These are phyloP conservation scores for Rallus limicola DNA, from an alignment of 2,113 vertebrate species.

Conservation along the genomic window DNA sequence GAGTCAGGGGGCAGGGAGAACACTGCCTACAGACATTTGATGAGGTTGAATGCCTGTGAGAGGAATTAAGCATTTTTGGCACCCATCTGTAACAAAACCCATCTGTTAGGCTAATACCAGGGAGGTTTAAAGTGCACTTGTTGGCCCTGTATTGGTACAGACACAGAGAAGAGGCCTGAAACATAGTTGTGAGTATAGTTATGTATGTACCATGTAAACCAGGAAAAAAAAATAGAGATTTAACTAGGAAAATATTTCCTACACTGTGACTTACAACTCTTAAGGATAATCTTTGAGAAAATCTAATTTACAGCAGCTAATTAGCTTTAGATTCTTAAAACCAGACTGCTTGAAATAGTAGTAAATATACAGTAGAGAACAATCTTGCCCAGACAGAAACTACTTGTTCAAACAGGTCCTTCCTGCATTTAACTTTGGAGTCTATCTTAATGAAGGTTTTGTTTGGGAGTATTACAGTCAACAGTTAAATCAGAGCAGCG, in stretches of 20 bases:
- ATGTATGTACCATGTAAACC: neutral
- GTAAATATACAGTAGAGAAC: neutral
- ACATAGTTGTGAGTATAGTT: neutral
- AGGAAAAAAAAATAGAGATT: neutral
- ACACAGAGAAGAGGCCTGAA: neutral
- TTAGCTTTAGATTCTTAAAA: constrained; percentile 43
- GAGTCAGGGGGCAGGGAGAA: neutral
- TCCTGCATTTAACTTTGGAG: neutral
- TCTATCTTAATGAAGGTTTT: constrained; percentile 55
- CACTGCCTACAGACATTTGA: neutral
- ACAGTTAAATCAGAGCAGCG: constrained; percentile 42
- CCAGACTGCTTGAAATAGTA: constrained; percentile 2
- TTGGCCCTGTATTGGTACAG: neutral
- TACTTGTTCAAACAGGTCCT: constrained; percentile 42
- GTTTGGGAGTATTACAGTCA: constrained; percentile 20
- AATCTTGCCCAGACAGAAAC: constrained; percentile 43
- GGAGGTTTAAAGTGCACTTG: neutral
- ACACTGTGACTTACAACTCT: neutral
- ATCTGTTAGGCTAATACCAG: neutral
- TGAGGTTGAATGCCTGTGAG: neutral
- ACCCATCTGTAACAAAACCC: neutral
- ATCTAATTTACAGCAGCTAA: constrained; percentile 23
- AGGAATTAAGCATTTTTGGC: neutral
- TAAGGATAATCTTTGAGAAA: constrained; percentile 4
- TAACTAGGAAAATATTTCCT: neutral